These are phyloP conservation scores for Enhydra lutris DNA, from an alignment of 2,113 vertebrate species.

Conservation along the genomic window DNA sequence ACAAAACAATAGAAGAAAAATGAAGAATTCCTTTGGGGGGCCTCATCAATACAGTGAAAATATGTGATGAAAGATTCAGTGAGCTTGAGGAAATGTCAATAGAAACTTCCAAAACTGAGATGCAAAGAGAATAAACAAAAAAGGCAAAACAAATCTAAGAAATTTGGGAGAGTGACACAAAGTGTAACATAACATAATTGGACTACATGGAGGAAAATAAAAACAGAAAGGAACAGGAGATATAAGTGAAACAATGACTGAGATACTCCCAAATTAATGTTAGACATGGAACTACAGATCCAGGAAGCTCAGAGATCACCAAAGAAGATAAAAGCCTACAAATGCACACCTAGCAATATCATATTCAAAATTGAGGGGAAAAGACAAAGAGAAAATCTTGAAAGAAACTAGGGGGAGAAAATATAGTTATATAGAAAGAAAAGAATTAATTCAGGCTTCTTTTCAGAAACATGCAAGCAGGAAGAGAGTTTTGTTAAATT, in stretches of 20 bases:
- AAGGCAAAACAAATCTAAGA: not conserved
- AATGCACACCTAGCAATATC: not conserved
- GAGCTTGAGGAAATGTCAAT: not conserved
- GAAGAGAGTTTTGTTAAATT: not conserved
- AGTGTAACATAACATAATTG: not conserved
- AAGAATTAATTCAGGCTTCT: not conserved
- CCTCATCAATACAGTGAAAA: not conserved
- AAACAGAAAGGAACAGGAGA: not conserved
- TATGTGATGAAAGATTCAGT: not conserved
- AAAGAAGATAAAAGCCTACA: not conserved
- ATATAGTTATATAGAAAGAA: not conserved
- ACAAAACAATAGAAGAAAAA: not conserved
- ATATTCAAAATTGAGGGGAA: not conserved
- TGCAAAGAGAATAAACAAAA: not conserved
- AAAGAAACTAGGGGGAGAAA: not conserved
- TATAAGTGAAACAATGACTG: not conserved
- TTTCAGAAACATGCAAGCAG: not conserved
- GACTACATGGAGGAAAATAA: not conserved
- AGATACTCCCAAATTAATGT: not conserved
- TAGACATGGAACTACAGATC: not conserved
- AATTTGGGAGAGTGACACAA: not conserved
- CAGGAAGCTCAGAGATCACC: not conserved
- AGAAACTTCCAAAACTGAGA: not conserved
- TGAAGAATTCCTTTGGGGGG: not conserved
- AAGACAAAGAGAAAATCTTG: not conserved